A percentile compares a stretch with the other conserved stretches of the same genome.
Conservation (phyloP, 2,888 invertebrate species). For the Labia minor region DNA sequence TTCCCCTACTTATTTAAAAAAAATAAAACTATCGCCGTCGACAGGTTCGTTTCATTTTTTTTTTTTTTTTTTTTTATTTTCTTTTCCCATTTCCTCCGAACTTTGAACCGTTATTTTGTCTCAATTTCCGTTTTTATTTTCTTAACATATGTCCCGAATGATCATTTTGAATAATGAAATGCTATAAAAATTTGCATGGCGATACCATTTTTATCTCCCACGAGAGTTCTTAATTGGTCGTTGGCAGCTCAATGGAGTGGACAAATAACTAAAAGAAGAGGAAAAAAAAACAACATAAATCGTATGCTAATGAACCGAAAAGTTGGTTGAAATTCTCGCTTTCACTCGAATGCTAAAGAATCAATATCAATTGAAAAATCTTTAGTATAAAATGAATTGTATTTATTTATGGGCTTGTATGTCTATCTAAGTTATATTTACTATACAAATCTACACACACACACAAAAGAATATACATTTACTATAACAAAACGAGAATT, state of each 20-base stretch:
- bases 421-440: no score
- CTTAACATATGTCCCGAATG: background rate
- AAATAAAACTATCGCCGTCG: no score
- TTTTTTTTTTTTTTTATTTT: background rate
- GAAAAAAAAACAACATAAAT: background rate
- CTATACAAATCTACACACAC: no score
- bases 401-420: no score
- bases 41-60: background rate
- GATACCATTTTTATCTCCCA: background rate
- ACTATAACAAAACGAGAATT: no score
- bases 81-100: background rate
- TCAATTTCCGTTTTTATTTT: background rate
- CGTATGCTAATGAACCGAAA: background rate
- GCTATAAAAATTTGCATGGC: constrained; percentile 5
- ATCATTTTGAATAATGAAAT: background rate
- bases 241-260: background rate
- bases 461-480: no score
- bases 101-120: background rate
- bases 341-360: no score
- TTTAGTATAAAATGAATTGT: no score
- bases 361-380: no score
- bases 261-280: background rate
- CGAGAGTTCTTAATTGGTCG: background rate
- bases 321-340: background rate
- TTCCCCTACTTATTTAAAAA: background rate